Base-by-base conservation (phyloP, 2,888 invertebrate species). In the Busseola fusca region DNA sequence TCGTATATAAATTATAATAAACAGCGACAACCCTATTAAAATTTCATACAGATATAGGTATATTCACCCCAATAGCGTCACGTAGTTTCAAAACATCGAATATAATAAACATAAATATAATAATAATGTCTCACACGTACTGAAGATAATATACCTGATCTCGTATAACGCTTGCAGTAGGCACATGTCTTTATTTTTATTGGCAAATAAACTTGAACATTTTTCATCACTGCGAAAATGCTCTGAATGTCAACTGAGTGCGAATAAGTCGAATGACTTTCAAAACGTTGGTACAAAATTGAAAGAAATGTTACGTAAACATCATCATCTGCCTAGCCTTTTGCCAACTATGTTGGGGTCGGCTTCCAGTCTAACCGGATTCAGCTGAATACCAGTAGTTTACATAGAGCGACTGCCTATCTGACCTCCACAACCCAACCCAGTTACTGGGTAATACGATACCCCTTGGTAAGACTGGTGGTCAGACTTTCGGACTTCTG, bases 71-170 rank as follows among this genome's bases (percentile, higher is more conserved):
- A 50, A 74, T 64, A 83, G 40, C 65, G 56, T 60, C 83, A 75
- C 80, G 76, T 81, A 76, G 37, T 75, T 75, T 80, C 58, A 75
- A 80, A 83, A 80, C 68, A 79, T 67, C 63, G 69, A 83, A 67
- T 56, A 72, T 57, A 70, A 67, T 60, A 64, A 75, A 69, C 65
- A 80, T 79, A 80, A 66, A 65, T 69, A 72, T 76, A 76, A 63
- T 71, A 64, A 67, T 64, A n/a, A 74, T 69, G 76, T 67, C 73
- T 60, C 45, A 80, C 76, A 67, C 70, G 76, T 69, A 67, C 48
- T 37, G 52, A 60, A 72, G 65, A 63, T 70, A 80, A 66, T 65
- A 71, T 52, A 64, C 45, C 70, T 74, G 67, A 68, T 83, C 77
- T 72, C 59, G 64, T 67, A 62, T 67, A 76, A 42, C 54, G 62